Evolutionary conservation across 2,113 vertebrate species (phyloP).

Genomic region (Eulacestoma nigropectus): DNA sequence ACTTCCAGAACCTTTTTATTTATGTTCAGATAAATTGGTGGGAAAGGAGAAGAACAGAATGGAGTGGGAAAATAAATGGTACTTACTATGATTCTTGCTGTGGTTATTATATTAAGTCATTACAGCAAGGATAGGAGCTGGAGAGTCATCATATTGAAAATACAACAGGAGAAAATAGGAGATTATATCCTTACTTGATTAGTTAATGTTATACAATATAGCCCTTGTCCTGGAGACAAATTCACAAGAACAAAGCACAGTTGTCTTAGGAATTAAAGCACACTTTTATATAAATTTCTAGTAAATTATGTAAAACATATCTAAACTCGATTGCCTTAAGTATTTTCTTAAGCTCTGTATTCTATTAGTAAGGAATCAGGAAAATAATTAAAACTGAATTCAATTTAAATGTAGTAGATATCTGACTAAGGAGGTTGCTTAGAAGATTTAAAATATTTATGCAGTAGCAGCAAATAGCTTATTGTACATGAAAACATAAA

Average conservation of each 20-base stretch:
- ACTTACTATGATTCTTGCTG: neutral
- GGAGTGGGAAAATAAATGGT: neutral
- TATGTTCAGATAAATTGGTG: neutral
- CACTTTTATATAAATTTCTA: neutral
- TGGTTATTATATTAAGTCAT: neutral
- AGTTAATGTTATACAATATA: neutral
- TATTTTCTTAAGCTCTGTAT: neutral
- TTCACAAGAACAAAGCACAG: neutral
- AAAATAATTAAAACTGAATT: neutral
- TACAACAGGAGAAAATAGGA: neutral
- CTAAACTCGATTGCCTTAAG: neutral
- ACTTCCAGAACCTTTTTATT: neutral
- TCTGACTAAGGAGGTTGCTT: neutral
- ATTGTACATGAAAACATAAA: constrained; percentile 30
- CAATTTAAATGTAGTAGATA: neutral
- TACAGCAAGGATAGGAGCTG: neutral
- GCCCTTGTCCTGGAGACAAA: neutral
- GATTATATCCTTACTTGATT: neutral
- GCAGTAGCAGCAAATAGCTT: neutral
- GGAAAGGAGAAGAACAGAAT: neutral
- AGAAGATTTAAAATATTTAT: constrained; percentile 30
- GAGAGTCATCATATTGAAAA: neutral
- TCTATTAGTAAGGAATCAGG: neutral
- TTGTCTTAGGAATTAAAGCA: neutral
- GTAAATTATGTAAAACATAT: neutral